These are phyloP conservation scores for Eristalis tenax DNA, from an alignment of 2,888 invertebrate genomes.

Conservation along the genomic window DNA sequence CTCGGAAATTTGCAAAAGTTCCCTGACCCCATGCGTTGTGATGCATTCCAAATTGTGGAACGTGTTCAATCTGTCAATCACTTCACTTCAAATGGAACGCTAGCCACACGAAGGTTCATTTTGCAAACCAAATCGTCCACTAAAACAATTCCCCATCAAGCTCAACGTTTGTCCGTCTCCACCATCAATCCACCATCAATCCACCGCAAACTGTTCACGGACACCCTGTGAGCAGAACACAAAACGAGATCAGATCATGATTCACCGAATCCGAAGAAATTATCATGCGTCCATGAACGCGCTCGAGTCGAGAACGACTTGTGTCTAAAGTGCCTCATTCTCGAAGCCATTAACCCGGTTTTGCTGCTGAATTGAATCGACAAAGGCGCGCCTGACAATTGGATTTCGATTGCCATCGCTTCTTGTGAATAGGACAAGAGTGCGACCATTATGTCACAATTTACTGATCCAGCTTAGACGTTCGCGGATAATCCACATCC, in stretches of 20 bases:
- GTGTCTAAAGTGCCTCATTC: background rate
- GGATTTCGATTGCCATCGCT: conserved; percentile 7
- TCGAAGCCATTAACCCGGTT: conserved; percentile 38
- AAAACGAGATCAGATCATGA: background rate
- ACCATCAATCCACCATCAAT: background rate
- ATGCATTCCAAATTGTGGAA: no score
- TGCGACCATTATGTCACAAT: conserved; percentile 11
- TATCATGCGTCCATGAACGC: background rate
- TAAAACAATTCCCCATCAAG: no score
- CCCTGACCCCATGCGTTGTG: no score
- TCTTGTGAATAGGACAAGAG: conserved; percentile 12
- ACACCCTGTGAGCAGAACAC: background rate
- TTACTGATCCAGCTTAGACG: conserved; percentile 14
- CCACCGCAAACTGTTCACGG: background rate
- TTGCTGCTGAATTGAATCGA: conserved; percentile 3
- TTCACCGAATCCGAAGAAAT: background rate
- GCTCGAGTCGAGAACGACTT: background rate
- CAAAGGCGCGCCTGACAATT: conserved; percentile 6
- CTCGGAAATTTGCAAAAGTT: no score
- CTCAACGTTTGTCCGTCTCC: background rate
- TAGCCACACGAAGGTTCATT: no score
- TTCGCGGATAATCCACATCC: background rate
- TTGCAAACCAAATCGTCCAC: no score
- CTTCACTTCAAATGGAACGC: no score
- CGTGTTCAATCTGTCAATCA: no score